Evolutionary conservation across 2,888 invertebrate genomes (phyloP), one percentile per base, ranked within the genome.

Genomic region (Phaedon cochleariae): DNA sequence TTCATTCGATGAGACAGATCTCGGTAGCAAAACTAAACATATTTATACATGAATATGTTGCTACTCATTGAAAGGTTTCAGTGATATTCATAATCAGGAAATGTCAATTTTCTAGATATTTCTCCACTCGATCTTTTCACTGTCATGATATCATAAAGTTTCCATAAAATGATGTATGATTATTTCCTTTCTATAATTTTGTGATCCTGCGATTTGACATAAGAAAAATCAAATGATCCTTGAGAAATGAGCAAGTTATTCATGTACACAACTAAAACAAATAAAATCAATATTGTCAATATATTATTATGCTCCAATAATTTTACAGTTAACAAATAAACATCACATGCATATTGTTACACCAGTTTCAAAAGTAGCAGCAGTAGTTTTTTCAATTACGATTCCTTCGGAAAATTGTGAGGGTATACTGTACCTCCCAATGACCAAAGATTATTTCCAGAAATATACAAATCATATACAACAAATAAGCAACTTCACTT

Each of bases 341-440:
- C 55, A 55, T 41, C 55, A 55, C 55, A 55, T 22, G 41, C 41
- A 54, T 54, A 34, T 54, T 54, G 34, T 37, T 54, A 55, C 41
- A 55, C 22, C 41, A 34, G 55, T 41, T 41, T 55, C 55, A 21
- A 15, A 20, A 41, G 55, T 55, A 41, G 41, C 55, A 55, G 55
- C 41, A n/a, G n/a, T n/a, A 22, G 41, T 22, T 41, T 15, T 22
- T 15, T 31, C 9, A 15, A 53, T 26, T n/a, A n/a, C n/a, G n/a
- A n/a, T n/a, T n/a, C n/a, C n/a, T n/a, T n/a, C n/a, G n/a, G n/a
- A n/a, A n/a, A n/a, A n/a, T n/a, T n/a, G n/a, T n/a, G n/a, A n/a
- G n/a, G n/a, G n/a, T n/a, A n/a, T n/a, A n/a, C n/a, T n/a, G n/a
- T 21, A 18, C 12, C 20, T 51, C 31, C 20, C n/a, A 26, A 15